These are phyloP conservation scores for Chaenodraco wilsoni DNA, from an alignment of 2,797 vertebrate genomes.

Conservation along the genomic window DNA sequence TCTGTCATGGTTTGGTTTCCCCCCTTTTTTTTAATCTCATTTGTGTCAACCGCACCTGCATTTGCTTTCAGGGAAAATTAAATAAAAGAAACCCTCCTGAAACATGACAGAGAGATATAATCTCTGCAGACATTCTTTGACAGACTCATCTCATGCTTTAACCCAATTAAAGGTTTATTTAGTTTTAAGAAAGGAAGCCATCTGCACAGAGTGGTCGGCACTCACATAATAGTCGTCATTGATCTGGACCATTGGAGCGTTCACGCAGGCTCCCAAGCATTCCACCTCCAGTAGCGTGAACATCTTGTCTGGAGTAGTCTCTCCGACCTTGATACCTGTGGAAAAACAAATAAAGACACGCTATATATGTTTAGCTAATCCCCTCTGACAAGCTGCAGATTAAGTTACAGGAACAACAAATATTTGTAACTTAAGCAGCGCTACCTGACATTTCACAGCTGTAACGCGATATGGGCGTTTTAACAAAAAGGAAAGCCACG, in stretches of 20 bases:
- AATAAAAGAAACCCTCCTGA: neutral
- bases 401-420: constrained; percentile 36
- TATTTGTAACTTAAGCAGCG: constrained; percentile 4
- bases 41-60: constrained; percentile 18
- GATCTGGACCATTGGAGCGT: constrained; percentile 99
- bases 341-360: constrained; percentile 44
- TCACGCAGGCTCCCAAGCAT: constrained; percentile 98
- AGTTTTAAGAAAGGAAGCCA: constrained; percentile 12
- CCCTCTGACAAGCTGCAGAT: constrained; percentile 28
- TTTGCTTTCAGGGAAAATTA: neutral
- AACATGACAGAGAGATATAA: neutral
- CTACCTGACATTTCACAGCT: constrained; percentile 14
- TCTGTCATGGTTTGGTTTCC: neutral
- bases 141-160: constrained; percentile 41
- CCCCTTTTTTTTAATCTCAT: neutral
- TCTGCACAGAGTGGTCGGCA: constrained; percentile 55
- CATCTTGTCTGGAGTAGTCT: constrained; percentile 95
- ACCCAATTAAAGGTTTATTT: constrained; percentile 49
- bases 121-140: constrained; percentile 28
- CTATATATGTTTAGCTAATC: constrained; percentile 8
- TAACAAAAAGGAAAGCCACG: constrained; percentile 4
- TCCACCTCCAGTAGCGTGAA: constrained; percentile 97
- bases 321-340: constrained; percentile 94
- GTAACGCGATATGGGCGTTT: constrained; percentile 12
- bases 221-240: constrained; percentile 99